These are phyloP conservation scores for Cristatella mucedo DNA, from an alignment of 2,888 invertebrate species.

Conservation along the genomic window DNA sequence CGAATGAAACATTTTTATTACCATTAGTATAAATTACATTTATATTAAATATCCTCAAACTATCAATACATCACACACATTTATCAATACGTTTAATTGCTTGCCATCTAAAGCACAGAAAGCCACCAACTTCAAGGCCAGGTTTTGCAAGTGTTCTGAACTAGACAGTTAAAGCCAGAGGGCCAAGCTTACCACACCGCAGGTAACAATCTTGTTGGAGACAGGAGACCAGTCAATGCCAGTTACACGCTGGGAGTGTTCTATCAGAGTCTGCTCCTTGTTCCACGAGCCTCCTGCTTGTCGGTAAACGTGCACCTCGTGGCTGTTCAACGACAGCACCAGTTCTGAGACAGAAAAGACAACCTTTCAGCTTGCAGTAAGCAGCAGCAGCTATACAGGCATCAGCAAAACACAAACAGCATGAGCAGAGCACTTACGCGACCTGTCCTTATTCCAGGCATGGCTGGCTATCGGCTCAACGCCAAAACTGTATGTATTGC, in stretches of 20 bases:
- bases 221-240: constrained; percentile 97
- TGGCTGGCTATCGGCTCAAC: constrained; percentile 85
- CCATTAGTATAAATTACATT: too few species aligned
- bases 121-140: too few species aligned
- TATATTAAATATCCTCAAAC: too few species aligned
- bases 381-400: neutral
- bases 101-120: too few species aligned
- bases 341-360: constrained; percentile 55
- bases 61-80: too few species aligned
- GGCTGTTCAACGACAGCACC: constrained; percentile 87
- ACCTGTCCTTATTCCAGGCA: constrained; percentile 87
- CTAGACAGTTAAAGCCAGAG: too few species aligned
- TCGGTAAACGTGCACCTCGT: constrained; percentile 83
- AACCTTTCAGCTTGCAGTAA: neutral
- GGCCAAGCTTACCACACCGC: constrained; percentile 63
- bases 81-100: too few species aligned
- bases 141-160: too few species aligned
- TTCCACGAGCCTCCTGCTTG: constrained; percentile 72
- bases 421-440: constrained; percentile 74
- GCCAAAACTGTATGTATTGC: constrained; percentile 44
- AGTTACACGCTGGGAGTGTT: constrained; percentile 88
- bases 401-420: too few species aligned
- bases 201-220: constrained; percentile 91
- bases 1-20: too few species aligned
- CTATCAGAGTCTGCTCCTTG: constrained; percentile 45